Evolutionary conservation across 2,113 vertebrate species (phyloP).

Genomic region (Sylvietta virens): DNA sequence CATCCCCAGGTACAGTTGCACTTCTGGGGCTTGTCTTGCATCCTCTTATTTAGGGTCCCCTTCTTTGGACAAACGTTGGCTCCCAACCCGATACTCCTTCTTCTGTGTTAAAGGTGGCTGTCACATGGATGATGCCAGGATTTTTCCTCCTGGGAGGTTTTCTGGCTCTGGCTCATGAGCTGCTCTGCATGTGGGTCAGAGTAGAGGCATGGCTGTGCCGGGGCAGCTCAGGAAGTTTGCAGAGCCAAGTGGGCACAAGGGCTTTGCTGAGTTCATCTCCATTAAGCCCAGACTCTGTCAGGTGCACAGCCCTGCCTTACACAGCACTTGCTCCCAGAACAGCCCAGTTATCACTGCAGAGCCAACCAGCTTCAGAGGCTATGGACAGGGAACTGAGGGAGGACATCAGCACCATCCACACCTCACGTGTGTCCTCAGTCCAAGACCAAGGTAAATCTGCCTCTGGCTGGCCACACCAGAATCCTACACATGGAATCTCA

Average conservation of each 20-base stretch:
- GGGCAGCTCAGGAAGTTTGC: background rate
- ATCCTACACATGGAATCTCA: background rate
- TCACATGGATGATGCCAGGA: background rate
- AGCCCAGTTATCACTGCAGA: background rate
- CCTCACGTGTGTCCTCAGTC: background rate
- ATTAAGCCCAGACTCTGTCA: background rate
- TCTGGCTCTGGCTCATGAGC: background rate
- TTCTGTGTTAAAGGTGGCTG: background rate
- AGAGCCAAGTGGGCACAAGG: background rate
- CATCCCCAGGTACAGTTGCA: background rate
- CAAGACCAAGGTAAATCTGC: background rate
- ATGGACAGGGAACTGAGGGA: background rate
- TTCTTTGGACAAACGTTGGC: background rate
- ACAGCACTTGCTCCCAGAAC: background rate
- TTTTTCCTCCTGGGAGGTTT: background rate
- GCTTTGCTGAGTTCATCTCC: background rate
- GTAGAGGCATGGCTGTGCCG: rapidly evolving
- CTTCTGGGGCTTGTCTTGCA: background rate
- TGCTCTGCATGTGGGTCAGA: background rate
- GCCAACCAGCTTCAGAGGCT: background rate
- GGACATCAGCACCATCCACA: background rate
- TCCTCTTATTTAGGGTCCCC: background rate
- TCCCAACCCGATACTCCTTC: background rate
- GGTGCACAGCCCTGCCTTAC: background rate
- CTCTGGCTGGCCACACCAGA: rapidly evolving